These are phyloP conservation scores for Aethes cnicana DNA, from an alignment of 2,888 invertebrate genomes.

Conservation along the genomic window DNA sequence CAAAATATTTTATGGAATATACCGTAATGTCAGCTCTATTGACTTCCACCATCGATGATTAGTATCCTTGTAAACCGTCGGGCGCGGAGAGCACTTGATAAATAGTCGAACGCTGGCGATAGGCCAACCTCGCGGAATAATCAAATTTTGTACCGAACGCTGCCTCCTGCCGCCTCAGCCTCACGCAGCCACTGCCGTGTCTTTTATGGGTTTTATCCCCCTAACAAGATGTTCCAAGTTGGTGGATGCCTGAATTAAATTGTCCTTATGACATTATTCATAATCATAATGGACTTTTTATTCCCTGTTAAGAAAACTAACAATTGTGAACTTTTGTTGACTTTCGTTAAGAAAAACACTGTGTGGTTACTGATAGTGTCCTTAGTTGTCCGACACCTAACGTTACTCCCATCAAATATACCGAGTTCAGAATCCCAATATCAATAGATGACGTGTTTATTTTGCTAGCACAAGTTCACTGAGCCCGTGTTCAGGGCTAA, in stretches of 20 bases:
- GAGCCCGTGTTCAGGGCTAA: slow-evolving; percentile 65
- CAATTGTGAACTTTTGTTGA: too few species aligned
- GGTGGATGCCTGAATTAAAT: slow-evolving; percentile 76
- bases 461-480: slow-evolving; percentile 68
- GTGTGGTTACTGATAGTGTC: too few species aligned
- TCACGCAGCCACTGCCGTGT: slow-evolving; percentile 66
- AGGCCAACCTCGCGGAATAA: slow-evolving; percentile 82
- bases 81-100: slow-evolving; percentile 71
- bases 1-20: too few species aligned
- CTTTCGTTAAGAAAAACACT: too few species aligned
- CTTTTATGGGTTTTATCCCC: slow-evolving; percentile 80
- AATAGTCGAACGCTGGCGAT: slow-evolving; percentile 78
- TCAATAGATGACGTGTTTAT: slow-evolving; percentile 67
- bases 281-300: slow-evolving; percentile 51
- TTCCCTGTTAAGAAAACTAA: slow-evolving; percentile 51
- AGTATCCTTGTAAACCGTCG: slow-evolving; percentile 77
- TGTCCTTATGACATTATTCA: slow-evolving; percentile 71
- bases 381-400: too few species aligned
- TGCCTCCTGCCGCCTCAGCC: slow-evolving; percentile 45
- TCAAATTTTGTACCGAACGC: slow-evolving; percentile 75
- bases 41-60: slow-evolving; percentile 64
- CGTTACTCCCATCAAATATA: slow-evolving; percentile 13
- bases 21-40: slow-evolving; percentile 48
- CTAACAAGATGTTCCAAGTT: slow-evolving; percentile 72
- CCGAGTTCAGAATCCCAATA: slow-evolving; percentile 31